A percentile compares a stretch with the other conserved stretches of the same genome.
Evolutionary conservation across 2,113 vertebrate species (phyloP).

Genomic region (Amblyopsis rosae): DNA sequence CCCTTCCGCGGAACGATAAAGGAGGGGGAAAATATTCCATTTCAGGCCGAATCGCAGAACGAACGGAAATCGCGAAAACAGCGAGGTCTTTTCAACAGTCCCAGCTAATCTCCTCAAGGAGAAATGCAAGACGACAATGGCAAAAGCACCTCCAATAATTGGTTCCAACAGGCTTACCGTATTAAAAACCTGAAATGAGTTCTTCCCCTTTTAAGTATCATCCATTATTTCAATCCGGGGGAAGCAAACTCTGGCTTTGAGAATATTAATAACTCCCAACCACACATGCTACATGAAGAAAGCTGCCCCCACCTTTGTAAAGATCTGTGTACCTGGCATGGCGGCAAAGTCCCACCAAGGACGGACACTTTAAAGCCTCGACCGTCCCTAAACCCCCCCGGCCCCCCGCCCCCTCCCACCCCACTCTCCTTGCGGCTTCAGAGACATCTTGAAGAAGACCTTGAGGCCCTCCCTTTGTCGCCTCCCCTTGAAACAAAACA

Average conservation of each 20-base stretch:
- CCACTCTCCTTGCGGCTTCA: slow-evolving; percentile 80
- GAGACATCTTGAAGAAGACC: slow-evolving; percentile 89
- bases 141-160: slow-evolving; percentile 84
- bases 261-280: slow-evolving; percentile 81
- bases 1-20: slow-evolving; percentile 27
- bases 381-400: slow-evolving; percentile 17
- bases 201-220: slow-evolving; percentile 81
- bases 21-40: slow-evolving; percentile 70
- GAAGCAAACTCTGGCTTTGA: slow-evolving; percentile 76
- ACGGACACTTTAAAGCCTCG: slow-evolving; percentile 84
- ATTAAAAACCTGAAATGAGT: slow-evolving; percentile 84
- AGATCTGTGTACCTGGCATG: slow-evolving; percentile 87
- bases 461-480: slow-evolving; percentile 91
- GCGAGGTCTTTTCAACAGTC: slow-evolving; percentile 70
- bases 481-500: slow-evolving; percentile 93
- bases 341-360: slow-evolving; percentile 90
- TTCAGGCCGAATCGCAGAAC: slow-evolving; percentile 74
- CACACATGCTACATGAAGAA: slow-evolving; percentile 64
- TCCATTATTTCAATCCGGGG: slow-evolving; percentile 83
- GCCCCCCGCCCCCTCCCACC: slow-evolving; percentile 10
- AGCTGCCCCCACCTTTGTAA: slow-evolving; percentile 39
- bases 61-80: slow-evolving; percentile 75
- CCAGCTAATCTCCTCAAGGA: slow-evolving; percentile 83
- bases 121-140: slow-evolving; percentile 80
- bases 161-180: slow-evolving; percentile 85